Conservation (phyloP, 1,140 invertebrate species). For the Propsilocerus akamusi region DNA sequence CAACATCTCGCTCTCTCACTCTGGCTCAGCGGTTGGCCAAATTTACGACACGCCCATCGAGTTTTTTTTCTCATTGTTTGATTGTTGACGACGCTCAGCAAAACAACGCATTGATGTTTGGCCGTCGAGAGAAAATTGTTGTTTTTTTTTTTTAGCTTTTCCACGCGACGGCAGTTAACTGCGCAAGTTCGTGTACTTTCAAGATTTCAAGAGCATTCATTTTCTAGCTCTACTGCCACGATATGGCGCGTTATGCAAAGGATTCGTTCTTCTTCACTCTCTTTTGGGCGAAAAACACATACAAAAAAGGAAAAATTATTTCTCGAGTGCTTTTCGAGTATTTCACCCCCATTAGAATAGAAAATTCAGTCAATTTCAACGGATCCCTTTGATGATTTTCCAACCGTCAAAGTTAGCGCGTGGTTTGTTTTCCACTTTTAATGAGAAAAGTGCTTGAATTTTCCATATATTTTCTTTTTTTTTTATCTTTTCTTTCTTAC, state of each 20-base stretch:
- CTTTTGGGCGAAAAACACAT: too few species aligned
- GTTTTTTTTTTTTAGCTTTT: neutral
- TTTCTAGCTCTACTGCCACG: too few species aligned
- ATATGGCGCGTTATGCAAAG: conserved; percentile 1
- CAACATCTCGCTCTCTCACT: neutral
- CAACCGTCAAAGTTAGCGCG: too few species aligned
- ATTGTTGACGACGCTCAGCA: neutral
- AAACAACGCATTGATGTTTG: neutral
- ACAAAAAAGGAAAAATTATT: too few species aligned
- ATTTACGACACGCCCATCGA: neutral
- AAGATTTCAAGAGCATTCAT: conserved; percentile 2
- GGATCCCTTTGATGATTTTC: conserved; percentile 1
- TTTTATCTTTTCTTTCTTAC: too few species aligned
- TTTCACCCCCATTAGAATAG: neutral
- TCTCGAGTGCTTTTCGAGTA: neutral
- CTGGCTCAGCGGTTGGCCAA: neutral
- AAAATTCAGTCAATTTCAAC: conserved; percentile 3
- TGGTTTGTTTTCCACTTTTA: too few species aligned
- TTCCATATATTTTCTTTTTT: too few species aligned
- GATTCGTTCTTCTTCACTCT: neutral
- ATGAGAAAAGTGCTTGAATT: too few species aligned
- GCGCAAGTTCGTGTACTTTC: neutral
- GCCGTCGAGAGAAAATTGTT: neutral
- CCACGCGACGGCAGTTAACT: neutral
- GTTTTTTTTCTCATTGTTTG: neutral